Conservation (phyloP, 2,888 invertebrate genomes). For the Hedychridium roseum region DNA sequence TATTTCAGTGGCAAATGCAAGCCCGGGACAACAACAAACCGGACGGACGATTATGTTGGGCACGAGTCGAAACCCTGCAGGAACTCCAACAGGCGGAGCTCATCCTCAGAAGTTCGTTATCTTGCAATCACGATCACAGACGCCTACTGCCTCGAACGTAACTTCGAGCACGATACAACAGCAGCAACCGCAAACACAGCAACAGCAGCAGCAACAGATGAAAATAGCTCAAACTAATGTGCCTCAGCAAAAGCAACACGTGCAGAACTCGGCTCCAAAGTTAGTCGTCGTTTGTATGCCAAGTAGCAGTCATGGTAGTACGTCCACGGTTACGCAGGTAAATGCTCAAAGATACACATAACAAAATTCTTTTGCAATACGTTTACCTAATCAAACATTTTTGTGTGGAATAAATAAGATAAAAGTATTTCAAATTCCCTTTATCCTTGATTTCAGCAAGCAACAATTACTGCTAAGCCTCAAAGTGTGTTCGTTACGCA, state of each 20-base stretch:
- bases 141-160: constrained; percentile 47
- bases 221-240: constrained; percentile 45
- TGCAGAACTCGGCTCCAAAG: constrained; percentile 62
- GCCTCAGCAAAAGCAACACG: constrained; percentile 49
- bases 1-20: constrained; percentile 48
- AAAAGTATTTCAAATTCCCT: too few species aligned
- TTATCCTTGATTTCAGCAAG: constrained; percentile 33
- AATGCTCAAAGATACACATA: constrained; percentile 1
- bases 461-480: constrained; percentile 44
- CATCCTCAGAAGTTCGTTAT: constrained; percentile 61
- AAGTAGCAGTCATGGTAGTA: constrained; percentile 51
- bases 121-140: constrained; percentile 57
- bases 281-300: constrained; percentile 66
- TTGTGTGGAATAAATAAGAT: too few species aligned
- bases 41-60: constrained; percentile 67
- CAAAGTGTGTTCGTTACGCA: constrained; percentile 54
- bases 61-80: constrained; percentile 54
- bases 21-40: constrained; percentile 44
- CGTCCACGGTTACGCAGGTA: constrained; percentile 55
- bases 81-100: constrained; percentile 39
- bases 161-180: constrained; percentile 39
- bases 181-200: constrained; percentile 29
- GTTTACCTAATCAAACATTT: too few species aligned
- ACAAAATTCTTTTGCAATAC: too few species aligned
- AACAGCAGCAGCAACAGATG: constrained; percentile 33